phyloP scores from a whole-genome alignment of 1,140 invertebrate species.

The Zaprionus africanus region DNA sequence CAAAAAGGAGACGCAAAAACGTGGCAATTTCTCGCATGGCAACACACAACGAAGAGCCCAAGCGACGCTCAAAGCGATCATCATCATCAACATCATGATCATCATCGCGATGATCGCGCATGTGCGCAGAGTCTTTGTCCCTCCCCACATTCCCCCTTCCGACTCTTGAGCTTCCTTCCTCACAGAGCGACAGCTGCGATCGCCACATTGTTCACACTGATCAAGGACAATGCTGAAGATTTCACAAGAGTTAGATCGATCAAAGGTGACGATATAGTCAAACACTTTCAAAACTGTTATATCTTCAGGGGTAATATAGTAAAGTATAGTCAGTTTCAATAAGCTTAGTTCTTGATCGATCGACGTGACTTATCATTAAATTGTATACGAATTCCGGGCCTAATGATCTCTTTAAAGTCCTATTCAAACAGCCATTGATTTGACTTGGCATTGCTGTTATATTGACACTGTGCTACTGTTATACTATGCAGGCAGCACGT shows the following conservation, averaged over 20 bases:
- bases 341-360: neutral
- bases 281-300: neutral
- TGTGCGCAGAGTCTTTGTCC: slow-evolving; percentile 23
- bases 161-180: neutral
- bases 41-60: slow-evolving; percentile 26
- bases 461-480: neutral
- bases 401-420: neutral
- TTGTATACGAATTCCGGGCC: neutral
- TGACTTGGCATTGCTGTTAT: neutral
- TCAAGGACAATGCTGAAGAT: slow-evolving; percentile 10
- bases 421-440: neutral
- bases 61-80: neutral
- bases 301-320: neutral
- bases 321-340: neutral
- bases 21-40: slow-evolving; percentile 47
- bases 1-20: slow-evolving; percentile 39
- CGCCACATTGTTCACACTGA: neutral
- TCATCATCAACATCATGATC: slow-evolving; percentile 5
- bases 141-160: neutral
- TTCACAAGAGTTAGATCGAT: neutral
- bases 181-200: neutral
- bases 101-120: slow-evolving; percentile 16
- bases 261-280: neutral
- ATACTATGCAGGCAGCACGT: neutral
- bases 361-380: neutral